phyloP scores from a whole-genome alignment of 2,797 vertebrate genomes.

The Geotrypetes seraphini region DNA sequence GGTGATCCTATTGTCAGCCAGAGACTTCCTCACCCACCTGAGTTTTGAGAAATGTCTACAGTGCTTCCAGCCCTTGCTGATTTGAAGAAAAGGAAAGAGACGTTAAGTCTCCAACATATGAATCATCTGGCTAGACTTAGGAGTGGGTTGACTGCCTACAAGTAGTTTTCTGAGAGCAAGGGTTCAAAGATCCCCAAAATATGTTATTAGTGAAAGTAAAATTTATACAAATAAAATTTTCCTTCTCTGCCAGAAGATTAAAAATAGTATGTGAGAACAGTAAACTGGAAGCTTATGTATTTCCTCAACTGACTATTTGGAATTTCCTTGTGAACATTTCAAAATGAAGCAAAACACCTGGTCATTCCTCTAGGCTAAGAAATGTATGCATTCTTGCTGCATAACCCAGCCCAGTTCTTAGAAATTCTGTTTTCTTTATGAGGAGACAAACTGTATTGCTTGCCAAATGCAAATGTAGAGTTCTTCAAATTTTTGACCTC shows the following conservation, averaged over 20 bases:
- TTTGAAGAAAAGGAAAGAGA: no score
- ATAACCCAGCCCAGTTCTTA: background rate
- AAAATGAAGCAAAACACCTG: slow-evolving; percentile 29
- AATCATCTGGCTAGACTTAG: no score
- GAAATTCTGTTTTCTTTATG: background rate
- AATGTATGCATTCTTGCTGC: background rate
- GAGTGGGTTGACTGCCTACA: no score
- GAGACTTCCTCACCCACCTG: no score
- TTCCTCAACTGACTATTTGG: slow-evolving; percentile 7
- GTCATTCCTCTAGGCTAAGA: background rate
- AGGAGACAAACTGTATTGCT: slow-evolving; percentile 8
- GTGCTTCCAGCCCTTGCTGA: no score
- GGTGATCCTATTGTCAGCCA: no score
- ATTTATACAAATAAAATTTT: slow-evolving; percentile 8
- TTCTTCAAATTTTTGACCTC: background rate
- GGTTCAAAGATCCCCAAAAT: no score
- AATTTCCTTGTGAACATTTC: background rate
- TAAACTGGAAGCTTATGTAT: slow-evolving; percentile 15
- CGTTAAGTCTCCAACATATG: no score
- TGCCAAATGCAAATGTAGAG: background rate
- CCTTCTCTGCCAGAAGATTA: slow-evolving; percentile 11
- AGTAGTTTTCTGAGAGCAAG: no score
- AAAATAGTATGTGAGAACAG: slow-evolving; percentile 13
- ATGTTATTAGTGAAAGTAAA: slow-evolving; percentile 10
- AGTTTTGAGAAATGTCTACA: no score